Base-by-base conservation (phyloP, 2,113 vertebrate genomes). In the Gopherus flavomarginatus region DNA sequence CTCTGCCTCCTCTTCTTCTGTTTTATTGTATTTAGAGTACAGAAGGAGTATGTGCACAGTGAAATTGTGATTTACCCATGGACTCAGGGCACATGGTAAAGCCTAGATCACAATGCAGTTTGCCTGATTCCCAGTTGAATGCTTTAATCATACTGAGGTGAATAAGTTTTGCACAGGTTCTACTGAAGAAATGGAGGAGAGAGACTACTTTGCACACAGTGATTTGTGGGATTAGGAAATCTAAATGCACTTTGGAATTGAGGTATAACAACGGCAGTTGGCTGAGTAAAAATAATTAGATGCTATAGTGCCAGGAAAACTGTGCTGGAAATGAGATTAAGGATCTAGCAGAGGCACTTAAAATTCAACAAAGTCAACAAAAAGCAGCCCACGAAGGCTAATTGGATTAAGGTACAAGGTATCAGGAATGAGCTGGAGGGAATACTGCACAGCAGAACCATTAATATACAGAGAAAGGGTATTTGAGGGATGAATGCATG, bases 361-460 rank as follows among this genome's bases (percentile, higher is more conserved):
- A n/a, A 69, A 69, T 17, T n/a, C 4, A 69, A n/a, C 19, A 62
- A 31, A 19, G 31, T 17, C 16, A 35, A 69, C 31, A 69, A 69
- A 69, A 35, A 69, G 62, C 35, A 69, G 62, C 8, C 35, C 62
- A 35, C 62, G 16, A 16, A 19, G 35, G 31, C 16, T 26, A 65
- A 85, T 6, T 86, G 38, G n/a, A 65, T 16, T 53, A 54, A 87
- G 35, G 26, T 91, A 87, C 54, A 57, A 90, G 80, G 19, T 84
- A 54, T 3, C 89, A 80, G 16, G 52, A 88, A 49, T 19, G 42
- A 4, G 19, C 4, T 89, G 52, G 72, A 89, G 57, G 27, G 81
- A 91, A 92, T n/a, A 21, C 29, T 93, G 87, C 26, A 56, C 86
- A 93, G 44, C 52, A 88, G 54, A 92, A 65, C 78, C 79, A n/a